Evolutionary conservation across 2,888 invertebrate genomes (phyloP).

Genomic region (Meteorus colon): DNA sequence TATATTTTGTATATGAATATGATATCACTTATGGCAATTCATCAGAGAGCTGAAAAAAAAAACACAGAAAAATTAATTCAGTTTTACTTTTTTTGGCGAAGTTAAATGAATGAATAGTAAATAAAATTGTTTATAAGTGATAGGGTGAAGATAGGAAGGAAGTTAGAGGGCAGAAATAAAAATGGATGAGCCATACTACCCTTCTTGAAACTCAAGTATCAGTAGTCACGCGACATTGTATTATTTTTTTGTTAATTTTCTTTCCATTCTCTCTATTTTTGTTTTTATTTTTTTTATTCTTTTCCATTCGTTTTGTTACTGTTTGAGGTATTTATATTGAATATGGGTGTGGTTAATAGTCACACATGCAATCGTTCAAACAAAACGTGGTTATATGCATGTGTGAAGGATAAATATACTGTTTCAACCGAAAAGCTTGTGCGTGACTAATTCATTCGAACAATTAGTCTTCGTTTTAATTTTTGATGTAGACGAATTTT

Average conservation of each 20-base stretch:
- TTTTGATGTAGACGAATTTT: background rate
- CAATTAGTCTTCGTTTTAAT: slow-evolving; percentile 21
- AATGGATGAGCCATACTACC: background rate
- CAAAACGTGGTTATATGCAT: background rate
- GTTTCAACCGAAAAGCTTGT: background rate
- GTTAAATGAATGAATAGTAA: slow-evolving; percentile 4
- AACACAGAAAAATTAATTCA: background rate
- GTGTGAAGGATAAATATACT: background rate
- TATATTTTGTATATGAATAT: background rate
- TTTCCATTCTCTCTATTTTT: background rate
- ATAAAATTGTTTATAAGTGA: background rate
- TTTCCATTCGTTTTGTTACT: background rate
- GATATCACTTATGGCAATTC: background rate
- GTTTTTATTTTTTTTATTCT: background rate
- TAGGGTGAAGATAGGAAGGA: background rate
- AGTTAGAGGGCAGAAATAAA: background rate
- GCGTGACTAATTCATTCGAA: slow-evolving; percentile 13
- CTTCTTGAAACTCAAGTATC: slow-evolving; percentile 17
- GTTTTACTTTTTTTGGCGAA: background rate
- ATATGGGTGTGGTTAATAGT: slow-evolving; percentile 19
- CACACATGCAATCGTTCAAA: slow-evolving; percentile 5
- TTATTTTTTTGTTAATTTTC: background rate
- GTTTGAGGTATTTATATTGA: background rate
- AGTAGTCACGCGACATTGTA: slow-evolving; percentile 16
- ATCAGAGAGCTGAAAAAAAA: background rate